Percentiles rank a stretch among this genome's conserved stretches.
Conservation (phyloP, 2,113 vertebrate species). For the Phycodurus eques region DNA sequence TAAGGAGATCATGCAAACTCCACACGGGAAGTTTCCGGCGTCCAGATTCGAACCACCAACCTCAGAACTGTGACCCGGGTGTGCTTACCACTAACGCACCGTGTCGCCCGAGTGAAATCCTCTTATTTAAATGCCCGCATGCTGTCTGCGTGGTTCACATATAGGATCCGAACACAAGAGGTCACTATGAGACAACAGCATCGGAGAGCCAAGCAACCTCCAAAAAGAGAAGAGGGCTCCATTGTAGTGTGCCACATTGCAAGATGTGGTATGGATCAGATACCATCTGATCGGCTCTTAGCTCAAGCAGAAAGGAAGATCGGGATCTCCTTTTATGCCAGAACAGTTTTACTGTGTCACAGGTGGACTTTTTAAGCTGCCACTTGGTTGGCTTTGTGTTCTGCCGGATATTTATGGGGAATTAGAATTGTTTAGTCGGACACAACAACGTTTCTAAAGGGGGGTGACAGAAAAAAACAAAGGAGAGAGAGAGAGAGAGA, state of each 20-base stretch:
- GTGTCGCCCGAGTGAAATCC: no score
- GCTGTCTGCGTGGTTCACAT: neutral
- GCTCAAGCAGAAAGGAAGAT: no score
- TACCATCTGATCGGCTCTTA: neutral
- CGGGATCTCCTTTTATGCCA: no score
- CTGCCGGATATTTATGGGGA: no score
- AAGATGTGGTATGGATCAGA: neutral
- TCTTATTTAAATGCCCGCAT: no score
- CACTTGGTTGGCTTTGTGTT: no score
- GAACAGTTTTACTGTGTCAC: no score
- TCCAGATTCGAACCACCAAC: no score
- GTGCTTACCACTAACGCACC: no score
- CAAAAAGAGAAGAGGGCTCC: neutral
- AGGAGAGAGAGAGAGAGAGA: neutral
- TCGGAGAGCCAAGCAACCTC: neutral
- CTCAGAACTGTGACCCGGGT: neutral
- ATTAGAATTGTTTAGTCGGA: no score
- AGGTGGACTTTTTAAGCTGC: no score
- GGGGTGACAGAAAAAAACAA: neutral
- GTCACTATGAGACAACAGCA: slow-evolving; percentile 48
- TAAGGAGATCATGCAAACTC: neutral
- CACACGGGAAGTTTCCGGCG: neutral
- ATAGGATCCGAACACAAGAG: slow-evolving; percentile 54
- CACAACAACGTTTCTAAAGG: no score
- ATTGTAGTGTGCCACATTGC: neutral